Percentiles rank a stretch among this genome's conserved stretches.
These are phyloP conservation scores for Daktulosphaira vitifoliae DNA, from an alignment of 1,140 invertebrate genomes.

Conservation along the genomic window DNA sequence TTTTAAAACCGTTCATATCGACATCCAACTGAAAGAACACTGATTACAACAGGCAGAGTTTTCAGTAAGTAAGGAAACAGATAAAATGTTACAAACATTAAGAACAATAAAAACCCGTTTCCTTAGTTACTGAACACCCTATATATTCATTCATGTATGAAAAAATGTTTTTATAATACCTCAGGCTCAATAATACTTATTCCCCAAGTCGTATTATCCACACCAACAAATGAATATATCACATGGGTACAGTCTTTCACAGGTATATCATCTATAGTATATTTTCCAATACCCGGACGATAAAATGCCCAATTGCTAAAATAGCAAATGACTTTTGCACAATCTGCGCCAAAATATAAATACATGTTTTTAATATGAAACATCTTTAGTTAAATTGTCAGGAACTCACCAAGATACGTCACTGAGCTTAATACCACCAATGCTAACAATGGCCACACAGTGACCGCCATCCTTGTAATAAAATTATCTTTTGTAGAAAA, in stretches of 20 bases:
- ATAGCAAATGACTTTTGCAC: slow-evolving; percentile 65
- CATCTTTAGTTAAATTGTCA: background rate
- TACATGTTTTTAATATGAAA: no score
- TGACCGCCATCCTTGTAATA: background rate
- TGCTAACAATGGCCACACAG: background rate
- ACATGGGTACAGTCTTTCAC: slow-evolving; percentile 75
- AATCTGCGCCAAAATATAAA: slow-evolving; percentile 5
- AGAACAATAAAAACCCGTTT: no score
- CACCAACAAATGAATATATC: slow-evolving; percentile 83
- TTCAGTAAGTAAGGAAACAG: no score
- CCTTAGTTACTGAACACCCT: no score
- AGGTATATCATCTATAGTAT: slow-evolving; percentile 73
- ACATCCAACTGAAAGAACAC: slow-evolving; percentile 58
- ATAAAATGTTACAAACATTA: no score
- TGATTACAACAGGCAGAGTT: no score
- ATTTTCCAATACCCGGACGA: slow-evolving; percentile 67
- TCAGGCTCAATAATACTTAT: slow-evolving; percentile 72
- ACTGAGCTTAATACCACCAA: background rate
- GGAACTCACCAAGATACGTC: background rate
- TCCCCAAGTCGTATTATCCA: slow-evolving; percentile 66
- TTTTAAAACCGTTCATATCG: slow-evolving; percentile 65
- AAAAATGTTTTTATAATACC: no score
- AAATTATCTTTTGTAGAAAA: no score
- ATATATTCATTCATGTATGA: no score
- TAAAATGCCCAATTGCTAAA: slow-evolving; percentile 90